phyloP scores from a whole-genome alignment of 2,113 vertebrate genomes.

The Aramus guarauna region DNA sequence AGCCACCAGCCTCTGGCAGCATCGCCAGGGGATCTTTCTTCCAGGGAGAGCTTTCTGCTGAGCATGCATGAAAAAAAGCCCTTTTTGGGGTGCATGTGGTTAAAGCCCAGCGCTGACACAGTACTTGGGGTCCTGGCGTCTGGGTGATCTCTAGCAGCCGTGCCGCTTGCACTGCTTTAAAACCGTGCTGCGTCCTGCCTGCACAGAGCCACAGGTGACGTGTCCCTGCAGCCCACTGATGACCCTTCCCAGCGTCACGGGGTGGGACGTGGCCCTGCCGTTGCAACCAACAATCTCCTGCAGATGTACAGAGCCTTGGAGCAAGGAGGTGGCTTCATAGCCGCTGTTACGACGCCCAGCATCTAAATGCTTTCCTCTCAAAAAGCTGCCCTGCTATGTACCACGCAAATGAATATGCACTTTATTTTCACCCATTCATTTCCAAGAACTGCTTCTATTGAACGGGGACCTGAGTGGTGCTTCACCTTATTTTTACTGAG shows the following conservation, averaged over 20 bases:
- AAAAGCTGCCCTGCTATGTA: background rate
- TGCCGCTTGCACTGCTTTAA: background rate
- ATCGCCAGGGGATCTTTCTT: background rate
- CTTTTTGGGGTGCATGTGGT: background rate
- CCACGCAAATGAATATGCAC: rapidly evolving
- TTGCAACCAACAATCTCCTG: background rate
- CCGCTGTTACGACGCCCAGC: rapidly evolving
- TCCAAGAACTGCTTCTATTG: background rate
- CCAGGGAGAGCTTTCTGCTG: background rate
- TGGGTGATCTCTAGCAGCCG: background rate
- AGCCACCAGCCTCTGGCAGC: background rate
- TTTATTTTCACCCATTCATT: background rate
- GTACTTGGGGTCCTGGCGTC: rapidly evolving
- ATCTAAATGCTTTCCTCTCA: background rate
- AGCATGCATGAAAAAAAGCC: rapidly evolving
- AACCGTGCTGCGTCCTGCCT: background rate
- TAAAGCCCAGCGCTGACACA: background rate
- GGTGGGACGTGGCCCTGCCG: rapidly evolving
- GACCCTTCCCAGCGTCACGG: background rate
- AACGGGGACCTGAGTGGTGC: background rate
- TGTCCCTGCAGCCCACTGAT: background rate
- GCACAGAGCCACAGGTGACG: rapidly evolving
- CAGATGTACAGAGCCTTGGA: rapidly evolving
- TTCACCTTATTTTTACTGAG: background rate
- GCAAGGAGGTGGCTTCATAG: background rate